These are phyloP conservation scores for Asobara japonica DNA, from an alignment of 1,140 invertebrate genomes.

Conservation along the genomic window DNA sequence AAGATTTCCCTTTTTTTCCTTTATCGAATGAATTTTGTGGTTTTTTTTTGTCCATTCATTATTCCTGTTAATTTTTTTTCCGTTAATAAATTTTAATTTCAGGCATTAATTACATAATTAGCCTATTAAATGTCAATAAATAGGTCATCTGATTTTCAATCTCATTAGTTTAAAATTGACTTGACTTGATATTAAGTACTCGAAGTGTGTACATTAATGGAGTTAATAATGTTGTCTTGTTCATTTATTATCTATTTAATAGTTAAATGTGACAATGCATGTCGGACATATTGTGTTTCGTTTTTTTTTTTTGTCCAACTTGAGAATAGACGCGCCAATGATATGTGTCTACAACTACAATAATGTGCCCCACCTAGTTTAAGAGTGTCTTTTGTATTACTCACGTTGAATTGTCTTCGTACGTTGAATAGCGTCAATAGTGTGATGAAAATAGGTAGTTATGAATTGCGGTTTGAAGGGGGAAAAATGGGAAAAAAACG, in stretches of 20 bases:
- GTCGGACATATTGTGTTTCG: not conserved
- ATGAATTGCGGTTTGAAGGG: not conserved
- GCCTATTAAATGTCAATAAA: not conserved
- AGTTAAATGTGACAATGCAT: not conserved
- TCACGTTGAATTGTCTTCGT: not conserved
- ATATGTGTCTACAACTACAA: constrained; percentile 16
- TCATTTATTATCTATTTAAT: not conserved
- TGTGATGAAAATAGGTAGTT: not conserved
- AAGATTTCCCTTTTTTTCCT: too few species aligned
- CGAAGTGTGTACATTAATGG: constrained; percentile 9
- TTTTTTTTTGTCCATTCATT: not conserved
- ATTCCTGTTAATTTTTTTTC: too few species aligned
- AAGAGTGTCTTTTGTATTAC: not conserved
- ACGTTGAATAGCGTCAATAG: not conserved
- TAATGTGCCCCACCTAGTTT: constrained; percentile 18
- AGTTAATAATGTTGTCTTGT: not conserved
- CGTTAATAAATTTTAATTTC: not conserved
- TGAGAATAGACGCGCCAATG: not conserved
- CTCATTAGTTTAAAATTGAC: constrained; percentile 12
- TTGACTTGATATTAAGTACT: constrained; percentile 18
- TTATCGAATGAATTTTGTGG: not conserved
- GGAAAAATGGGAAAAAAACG: not conserved
- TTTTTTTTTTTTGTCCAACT: not conserved
- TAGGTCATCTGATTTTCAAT: not conserved
- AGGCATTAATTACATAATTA: not conserved